Conservation (phyloP, 2,797 vertebrate species). For the Gymnoscopelus microlampas region DNA sequence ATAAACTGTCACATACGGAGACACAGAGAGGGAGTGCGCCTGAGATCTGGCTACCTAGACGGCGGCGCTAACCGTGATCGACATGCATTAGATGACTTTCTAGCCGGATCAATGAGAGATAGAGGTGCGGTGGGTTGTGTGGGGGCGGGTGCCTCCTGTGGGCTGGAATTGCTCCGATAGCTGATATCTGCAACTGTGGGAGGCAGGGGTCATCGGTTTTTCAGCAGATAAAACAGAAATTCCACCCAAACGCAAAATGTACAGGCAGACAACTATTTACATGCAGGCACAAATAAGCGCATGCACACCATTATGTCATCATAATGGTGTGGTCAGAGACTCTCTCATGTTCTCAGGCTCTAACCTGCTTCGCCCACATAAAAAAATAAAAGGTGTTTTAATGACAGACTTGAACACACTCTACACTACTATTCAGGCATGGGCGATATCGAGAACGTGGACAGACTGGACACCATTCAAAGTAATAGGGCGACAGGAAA, state of each 20-base stretch:
- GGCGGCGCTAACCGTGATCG: slow-evolving; percentile 55
- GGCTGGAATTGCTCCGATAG: slow-evolving; percentile 55
- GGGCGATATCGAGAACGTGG: no score
- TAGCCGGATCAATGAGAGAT: slow-evolving; percentile 60
- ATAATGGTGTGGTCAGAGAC: no score
- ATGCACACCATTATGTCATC: slow-evolving; percentile 2
- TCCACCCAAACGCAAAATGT: slow-evolving; percentile 6
- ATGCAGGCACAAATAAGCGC: slow-evolving; percentile 1
- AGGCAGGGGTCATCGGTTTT: slow-evolving; percentile 27
- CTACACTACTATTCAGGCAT: no score
- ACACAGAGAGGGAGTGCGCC: slow-evolving; percentile 32
- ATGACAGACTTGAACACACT: no score
- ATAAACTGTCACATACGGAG: slow-evolving; percentile 24
- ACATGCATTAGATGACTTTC: slow-evolving; percentile 64
- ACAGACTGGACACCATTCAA: no score
- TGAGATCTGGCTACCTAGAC: slow-evolving; percentile 41
- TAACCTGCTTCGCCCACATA: no score
- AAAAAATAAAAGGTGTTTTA: no score
- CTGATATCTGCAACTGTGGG: slow-evolving; percentile 47
- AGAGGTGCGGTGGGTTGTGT: slow-evolving; percentile 19
- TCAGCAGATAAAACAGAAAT: slow-evolving; percentile 49
- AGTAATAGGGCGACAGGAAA: no score
- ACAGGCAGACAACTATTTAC: slow-evolving; percentile 8
- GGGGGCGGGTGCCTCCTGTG: slow-evolving; percentile 41
- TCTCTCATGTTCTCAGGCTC: no score